These are phyloP conservation scores for Heterochromis multidens DNA, from an alignment of 2,113 vertebrate genomes.

Conservation along the genomic window DNA sequence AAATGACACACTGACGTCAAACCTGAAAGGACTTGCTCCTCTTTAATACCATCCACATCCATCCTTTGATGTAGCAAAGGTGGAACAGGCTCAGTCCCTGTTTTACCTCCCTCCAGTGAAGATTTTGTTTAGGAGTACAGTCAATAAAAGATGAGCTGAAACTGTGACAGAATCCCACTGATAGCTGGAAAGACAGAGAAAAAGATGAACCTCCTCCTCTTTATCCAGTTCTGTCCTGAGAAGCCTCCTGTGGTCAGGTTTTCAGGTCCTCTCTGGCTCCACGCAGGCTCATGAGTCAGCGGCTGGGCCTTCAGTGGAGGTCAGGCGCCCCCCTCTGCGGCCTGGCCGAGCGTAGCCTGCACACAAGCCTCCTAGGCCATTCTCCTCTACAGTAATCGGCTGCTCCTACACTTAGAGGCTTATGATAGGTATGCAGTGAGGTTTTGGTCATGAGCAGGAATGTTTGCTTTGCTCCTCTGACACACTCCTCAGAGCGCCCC, in stretches of 20 bases:
- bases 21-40: not conserved
- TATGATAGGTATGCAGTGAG: conserved; percentile 41
- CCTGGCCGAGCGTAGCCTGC: not conserved
- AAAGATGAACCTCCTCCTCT: not conserved
- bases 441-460: conserved; percentile 56
- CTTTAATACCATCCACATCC: not conserved
- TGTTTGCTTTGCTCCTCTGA: conserved; percentile 55
- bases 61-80: conserved; percentile 11
- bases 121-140: conserved; percentile 2
- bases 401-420: conserved; percentile 32
- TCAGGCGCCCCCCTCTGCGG: conserved; percentile 18
- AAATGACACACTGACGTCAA: not conserved
- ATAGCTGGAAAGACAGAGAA: not conserved
- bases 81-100: conserved; percentile 5
- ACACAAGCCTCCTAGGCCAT: conserved; percentile 30
- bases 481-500: conserved; percentile 33
- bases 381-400: conserved; percentile 1
- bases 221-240: not conserved
- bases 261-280: conserved; percentile 42
- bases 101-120: not conserved
- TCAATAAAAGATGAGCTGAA: conserved; percentile 37
- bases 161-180: conserved; percentile 33
- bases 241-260: conserved; percentile 5
- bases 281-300: conserved; percentile 49
- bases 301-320: conserved; percentile 44